phyloP scores from a whole-genome alignment of 2,888 invertebrate genomes.

The Listrodromus nycthemerus region DNA sequence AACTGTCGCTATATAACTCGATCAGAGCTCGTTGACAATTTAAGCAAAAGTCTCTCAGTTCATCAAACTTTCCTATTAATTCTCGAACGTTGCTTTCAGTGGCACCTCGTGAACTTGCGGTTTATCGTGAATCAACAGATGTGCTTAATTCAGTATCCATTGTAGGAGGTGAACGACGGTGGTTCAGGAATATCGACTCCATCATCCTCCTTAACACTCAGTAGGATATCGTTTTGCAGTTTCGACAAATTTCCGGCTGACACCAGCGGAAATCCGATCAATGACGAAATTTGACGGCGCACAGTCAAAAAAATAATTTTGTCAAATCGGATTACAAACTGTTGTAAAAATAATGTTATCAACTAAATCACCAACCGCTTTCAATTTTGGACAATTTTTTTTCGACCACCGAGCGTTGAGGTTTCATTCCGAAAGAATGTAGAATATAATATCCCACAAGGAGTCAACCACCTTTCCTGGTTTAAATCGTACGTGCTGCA shows the following conservation, averaged over 20 bases:
- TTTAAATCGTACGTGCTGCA: slow-evolving; percentile 88
- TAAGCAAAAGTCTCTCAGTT: background rate
- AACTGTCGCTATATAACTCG: background rate
- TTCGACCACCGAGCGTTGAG: slow-evolving; percentile 91
- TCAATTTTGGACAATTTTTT: slow-evolving; percentile 95
- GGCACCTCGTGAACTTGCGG: background rate
- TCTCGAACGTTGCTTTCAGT: background rate
- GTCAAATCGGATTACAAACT: too few relatives aligned
- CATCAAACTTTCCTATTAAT: background rate
- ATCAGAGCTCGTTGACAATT: slow-evolving; percentile 1
- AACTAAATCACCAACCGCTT: too few relatives aligned
- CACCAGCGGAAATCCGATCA: slow-evolving; percentile 86
- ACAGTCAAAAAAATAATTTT: too few relatives aligned
- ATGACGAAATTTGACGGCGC: slow-evolving; percentile 85
- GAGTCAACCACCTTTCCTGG: slow-evolving; percentile 93
- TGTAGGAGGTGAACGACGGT: background rate
- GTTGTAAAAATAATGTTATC: too few relatives aligned
- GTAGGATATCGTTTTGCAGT: slow-evolving; percentile 67
- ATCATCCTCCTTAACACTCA: background rate
- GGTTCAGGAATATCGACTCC: background rate
- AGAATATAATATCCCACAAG: slow-evolving; percentile 94
- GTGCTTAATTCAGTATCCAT: background rate
- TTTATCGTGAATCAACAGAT: background rate
- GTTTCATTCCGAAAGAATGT: slow-evolving; percentile 96
- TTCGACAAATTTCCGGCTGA: slow-evolving; percentile 82